These are phyloP conservation scores for Drymodes brunneopygia DNA, from an alignment of 2,113 vertebrate genomes.

Conservation along the genomic window DNA sequence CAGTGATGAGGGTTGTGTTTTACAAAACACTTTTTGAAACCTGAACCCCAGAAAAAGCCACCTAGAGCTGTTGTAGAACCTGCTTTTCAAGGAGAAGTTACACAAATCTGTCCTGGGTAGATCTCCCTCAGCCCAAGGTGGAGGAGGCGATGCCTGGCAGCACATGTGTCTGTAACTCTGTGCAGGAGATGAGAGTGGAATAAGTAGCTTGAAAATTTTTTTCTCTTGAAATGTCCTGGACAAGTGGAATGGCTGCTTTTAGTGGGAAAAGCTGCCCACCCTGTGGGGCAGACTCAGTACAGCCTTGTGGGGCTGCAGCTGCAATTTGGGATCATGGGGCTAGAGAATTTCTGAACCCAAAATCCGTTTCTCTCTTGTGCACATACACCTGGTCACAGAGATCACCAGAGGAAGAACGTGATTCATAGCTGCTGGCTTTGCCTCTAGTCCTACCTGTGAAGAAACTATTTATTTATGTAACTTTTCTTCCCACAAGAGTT, in stretches of 20 bases:
- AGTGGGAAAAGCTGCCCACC: background rate
- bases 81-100: background rate
- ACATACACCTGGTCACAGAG: fast-evolving
- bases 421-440: background rate
- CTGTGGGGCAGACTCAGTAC: fast-evolving
- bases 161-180: background rate
- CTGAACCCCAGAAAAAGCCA: background rate
- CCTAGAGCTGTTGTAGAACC: background rate
- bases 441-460: background rate
- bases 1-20: background rate
- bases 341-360: background rate
- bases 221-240: background rate
- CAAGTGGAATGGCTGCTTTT: background rate
- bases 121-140: background rate
- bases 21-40: background rate
- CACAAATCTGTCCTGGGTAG: background rate
- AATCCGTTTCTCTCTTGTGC: background rate
- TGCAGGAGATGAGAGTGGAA: background rate
- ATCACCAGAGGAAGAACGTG: background rate
- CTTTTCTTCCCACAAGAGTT: background rate
- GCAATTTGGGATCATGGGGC: background rate
- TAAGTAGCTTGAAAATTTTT: background rate
- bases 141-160: background rate
- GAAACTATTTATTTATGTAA: background rate
- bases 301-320: background rate